Conservation (phyloP, 2,113 vertebrate species). For the Hippocampus zosterae region DNA sequence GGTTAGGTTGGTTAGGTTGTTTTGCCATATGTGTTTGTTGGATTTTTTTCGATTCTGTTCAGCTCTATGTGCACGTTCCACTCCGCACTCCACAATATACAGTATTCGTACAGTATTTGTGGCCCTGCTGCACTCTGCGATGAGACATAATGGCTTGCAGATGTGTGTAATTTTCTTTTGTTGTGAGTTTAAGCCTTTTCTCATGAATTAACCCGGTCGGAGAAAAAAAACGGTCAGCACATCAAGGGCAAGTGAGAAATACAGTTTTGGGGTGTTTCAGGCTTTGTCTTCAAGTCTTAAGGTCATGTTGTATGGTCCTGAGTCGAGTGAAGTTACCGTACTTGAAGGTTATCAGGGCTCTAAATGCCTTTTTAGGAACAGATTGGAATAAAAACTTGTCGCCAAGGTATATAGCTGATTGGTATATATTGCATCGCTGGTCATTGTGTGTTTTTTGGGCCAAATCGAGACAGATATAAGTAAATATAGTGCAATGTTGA, state of each 20-base stretch:
- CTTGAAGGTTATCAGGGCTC: neutral
- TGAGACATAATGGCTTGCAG: constrained; percentile 63
- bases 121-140: constrained; percentile 37
- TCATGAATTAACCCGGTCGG: constrained; percentile 41
- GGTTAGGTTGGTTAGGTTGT: too few relatives aligned
- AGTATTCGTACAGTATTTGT: constrained; percentile 15
- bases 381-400: neutral
- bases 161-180: constrained; percentile 59
- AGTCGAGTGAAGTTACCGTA: neutral
- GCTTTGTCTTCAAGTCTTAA: neutral
- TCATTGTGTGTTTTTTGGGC: too few relatives aligned
- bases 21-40: too few relatives aligned
- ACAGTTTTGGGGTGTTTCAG: neutral
- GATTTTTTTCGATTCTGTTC: constrained; percentile 9
- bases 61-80: constrained; percentile 33
- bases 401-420: neutral
- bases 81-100: constrained; percentile 24
- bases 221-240: constrained; percentile 26
- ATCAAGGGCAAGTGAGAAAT: neutral
- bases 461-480: neutral
- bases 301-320: neutral
- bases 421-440: neutral
- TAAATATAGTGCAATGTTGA: too few relatives aligned
- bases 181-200: constrained; percentile 54
- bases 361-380: neutral